A percentile compares a stretch with the other conserved stretches of the same genome.
Conservation (phyloP, 2,888 invertebrate species). For the Mythimna vitellina region DNA sequence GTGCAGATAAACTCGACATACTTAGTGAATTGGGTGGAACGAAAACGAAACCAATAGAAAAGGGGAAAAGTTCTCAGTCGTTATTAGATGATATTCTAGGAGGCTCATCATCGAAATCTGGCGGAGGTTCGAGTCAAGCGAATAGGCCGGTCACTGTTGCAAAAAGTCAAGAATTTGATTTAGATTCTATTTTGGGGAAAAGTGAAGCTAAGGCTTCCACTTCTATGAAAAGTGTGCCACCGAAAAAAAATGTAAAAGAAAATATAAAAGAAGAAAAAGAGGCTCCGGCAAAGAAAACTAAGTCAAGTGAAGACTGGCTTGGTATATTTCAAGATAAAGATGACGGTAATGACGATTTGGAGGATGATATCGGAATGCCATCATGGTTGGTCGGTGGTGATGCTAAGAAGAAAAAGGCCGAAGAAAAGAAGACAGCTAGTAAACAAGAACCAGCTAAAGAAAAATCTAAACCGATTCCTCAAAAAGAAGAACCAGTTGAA, state of each 20-base stretch:
- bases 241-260: slow-evolving; percentile 69
- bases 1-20: slow-evolving; percentile 78
- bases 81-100: slow-evolving; percentile 90
- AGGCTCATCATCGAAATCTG: slow-evolving; percentile 78
- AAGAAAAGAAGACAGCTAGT: slow-evolving; percentile 63
- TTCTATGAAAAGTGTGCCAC: slow-evolving; percentile 68
- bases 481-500: slow-evolving; percentile 57
- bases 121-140: slow-evolving; percentile 63
- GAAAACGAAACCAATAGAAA: slow-evolving; percentile 76
- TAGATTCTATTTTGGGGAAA: slow-evolving; percentile 81
- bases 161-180: slow-evolving; percentile 82
- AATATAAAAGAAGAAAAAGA: slow-evolving; percentile 72
- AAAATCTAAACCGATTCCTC: slow-evolving; percentile 47
- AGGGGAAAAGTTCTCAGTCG: slow-evolving; percentile 85
- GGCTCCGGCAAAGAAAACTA: slow-evolving; percentile 71
- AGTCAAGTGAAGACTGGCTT: slow-evolving; percentile 84
- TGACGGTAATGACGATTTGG: slow-evolving; percentile 68
- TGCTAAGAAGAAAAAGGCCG: slow-evolving; percentile 76
- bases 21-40: slow-evolving; percentile 74
- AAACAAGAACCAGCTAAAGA: slow-evolving; percentile 62
- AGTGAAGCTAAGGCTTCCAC: slow-evolving; percentile 71
- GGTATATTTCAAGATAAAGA: slow-evolving; percentile 85
- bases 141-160: slow-evolving; percentile 70
- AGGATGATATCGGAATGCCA: slow-evolving; percentile 81
- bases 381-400: slow-evolving; percentile 82